Conservation (phyloP, 2,888 invertebrate genomes). For the Acrobasis repandana region DNA sequence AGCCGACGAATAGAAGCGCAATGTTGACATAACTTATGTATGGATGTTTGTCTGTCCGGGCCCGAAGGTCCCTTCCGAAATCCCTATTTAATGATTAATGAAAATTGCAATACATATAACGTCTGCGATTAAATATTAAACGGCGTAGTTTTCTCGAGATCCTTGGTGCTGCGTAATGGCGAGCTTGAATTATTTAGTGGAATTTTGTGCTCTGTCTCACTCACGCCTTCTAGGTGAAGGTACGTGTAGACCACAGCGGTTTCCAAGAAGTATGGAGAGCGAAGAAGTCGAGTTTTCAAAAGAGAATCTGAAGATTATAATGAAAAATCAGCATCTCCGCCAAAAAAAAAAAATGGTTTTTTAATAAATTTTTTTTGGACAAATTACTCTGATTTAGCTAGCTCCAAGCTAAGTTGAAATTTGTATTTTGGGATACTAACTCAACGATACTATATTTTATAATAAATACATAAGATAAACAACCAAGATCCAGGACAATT, state of each 20-base stretch:
- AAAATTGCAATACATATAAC: constrained; percentile 82
- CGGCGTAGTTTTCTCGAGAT: constrained; percentile 66
- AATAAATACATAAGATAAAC: no score
- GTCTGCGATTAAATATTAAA: constrained; percentile 75
- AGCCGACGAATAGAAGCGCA: constrained; percentile 56
- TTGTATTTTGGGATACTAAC: no score
- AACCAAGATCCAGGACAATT: no score
- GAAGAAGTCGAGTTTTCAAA: not conserved
- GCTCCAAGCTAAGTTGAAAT: no score
- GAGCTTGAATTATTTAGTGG: constrained; percentile 73
- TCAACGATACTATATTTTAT: no score
- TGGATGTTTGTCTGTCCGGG: constrained; percentile 49
- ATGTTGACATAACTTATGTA: constrained; percentile 63
- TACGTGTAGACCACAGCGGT: no score
- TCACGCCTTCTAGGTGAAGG: constrained; percentile 49
- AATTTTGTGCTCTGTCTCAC: constrained; percentile 73
- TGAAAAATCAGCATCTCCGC: no score
- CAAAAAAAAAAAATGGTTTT: no score
- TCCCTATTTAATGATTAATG: constrained; percentile 74
- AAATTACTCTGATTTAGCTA: no score
- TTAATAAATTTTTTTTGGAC: no score
- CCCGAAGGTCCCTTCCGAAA: constrained; percentile 54
- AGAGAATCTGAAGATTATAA: no score
- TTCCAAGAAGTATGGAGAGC: not conserved
- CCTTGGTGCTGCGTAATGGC: constrained; percentile 64